These are phyloP conservation scores for Cephus rjabovi DNA, from an alignment of 2,888 invertebrate genomes.

Conservation along the genomic window DNA sequence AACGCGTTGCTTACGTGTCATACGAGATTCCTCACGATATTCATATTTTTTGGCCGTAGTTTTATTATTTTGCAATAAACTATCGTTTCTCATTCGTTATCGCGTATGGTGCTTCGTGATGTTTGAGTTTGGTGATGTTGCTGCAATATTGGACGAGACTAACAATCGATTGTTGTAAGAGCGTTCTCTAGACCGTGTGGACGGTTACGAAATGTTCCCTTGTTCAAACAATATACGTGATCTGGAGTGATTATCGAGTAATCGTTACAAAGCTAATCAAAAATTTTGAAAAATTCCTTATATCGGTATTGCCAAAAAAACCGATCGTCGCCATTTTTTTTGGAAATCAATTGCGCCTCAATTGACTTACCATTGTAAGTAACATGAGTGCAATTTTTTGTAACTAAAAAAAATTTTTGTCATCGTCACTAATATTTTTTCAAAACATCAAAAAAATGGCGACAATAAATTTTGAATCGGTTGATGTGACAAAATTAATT, in stretches of 20 bases:
- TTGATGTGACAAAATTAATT: not conserved
- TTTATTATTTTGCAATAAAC: not conserved
- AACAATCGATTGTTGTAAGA: not conserved
- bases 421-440: not conserved
- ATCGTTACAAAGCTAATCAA: not conserved
- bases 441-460: not conserved
- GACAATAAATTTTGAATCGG: not conserved
- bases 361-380: not conserved
- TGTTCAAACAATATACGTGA: not conserved
- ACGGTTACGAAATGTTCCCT: not conserved
- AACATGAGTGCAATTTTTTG: too few species aligned
- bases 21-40: conserved; percentile 32
- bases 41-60: conserved; percentile 2
- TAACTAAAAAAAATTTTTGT: not conserved
- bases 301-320: not conserved
- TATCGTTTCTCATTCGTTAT: not conserved
- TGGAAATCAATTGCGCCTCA: not conserved
- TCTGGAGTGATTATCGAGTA: not conserved
- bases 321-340: not conserved
- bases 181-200: not conserved
- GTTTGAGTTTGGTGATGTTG: not conserved
- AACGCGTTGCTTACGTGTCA: conserved; percentile 40
- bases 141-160: not conserved
- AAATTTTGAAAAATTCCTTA: not conserved
- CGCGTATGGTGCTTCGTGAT: conserved; percentile 4